Conservation (phyloP, 2,888 invertebrate species). For the Drosophila helvetica region DNA sequence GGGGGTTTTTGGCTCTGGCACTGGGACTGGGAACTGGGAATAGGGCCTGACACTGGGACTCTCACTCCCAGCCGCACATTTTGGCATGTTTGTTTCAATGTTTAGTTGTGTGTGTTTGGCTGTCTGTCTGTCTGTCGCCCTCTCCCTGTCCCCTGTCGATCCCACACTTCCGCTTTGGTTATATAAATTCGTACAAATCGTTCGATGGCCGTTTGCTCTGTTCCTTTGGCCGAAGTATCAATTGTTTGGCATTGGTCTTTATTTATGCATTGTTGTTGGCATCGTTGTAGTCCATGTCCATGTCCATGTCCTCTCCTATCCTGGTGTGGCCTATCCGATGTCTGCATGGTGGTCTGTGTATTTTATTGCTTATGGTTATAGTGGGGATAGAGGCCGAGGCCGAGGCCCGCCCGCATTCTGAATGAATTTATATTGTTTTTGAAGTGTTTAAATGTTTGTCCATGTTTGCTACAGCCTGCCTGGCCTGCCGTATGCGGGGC, state of each 20-base stretch:
- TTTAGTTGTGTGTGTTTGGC: slow-evolving; percentile 55
- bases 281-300: slow-evolving; percentile 22
- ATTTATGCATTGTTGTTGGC: slow-evolving; percentile 61
- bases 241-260: slow-evolving; percentile 67
- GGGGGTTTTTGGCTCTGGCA: not conserved
- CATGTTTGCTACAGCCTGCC: slow-evolving; percentile 32
- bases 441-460: slow-evolving; percentile 64
- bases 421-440: slow-evolving; percentile 76
- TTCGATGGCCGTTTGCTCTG: slow-evolving; percentile 48
- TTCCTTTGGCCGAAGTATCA: slow-evolving; percentile 64
- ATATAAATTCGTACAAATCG: slow-evolving; percentile 64
- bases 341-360: slow-evolving; percentile 52
- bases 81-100: slow-evolving; percentile 44
- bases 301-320: not conserved
- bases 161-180: slow-evolving; percentile 4
- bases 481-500: slow-evolving; percentile 22
- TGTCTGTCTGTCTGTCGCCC: slow-evolving; percentile 19
- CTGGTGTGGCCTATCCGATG: slow-evolving; percentile 38
- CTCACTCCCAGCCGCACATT: slow-evolving; percentile 14
- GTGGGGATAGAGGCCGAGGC: slow-evolving; percentile 52
- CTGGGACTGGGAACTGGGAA: slow-evolving; percentile 17
- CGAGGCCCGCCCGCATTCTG: slow-evolving; percentile 51
- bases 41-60: too few relatives aligned
- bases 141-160: slow-evolving; percentile 1
- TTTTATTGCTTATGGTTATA: slow-evolving; percentile 62